These are phyloP conservation scores for Augiades crinisus DNA, from an alignment of 2,888 invertebrate genomes.

Conservation along the genomic window DNA sequence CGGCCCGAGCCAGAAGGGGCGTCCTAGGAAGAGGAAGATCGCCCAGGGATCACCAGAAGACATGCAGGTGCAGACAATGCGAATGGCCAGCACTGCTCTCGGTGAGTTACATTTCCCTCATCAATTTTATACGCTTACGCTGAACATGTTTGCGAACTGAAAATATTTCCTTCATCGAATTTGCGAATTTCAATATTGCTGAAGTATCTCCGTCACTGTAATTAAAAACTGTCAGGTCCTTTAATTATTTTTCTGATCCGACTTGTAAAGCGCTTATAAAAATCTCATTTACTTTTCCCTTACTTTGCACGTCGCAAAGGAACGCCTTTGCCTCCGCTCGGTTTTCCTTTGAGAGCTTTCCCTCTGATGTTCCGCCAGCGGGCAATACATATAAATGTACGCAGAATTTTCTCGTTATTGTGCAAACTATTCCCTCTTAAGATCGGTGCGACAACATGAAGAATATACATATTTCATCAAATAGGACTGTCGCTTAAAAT, in stretches of 20 bases:
- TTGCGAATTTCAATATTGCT: constrained; percentile 43
- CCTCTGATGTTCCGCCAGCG: constrained; percentile 29
- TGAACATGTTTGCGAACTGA: constrained; percentile 12
- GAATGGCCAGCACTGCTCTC: constrained; percentile 85
- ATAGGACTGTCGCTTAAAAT: constrained; percentile 55
- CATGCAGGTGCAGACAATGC: constrained; percentile 84
- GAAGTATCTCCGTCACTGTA: constrained; percentile 31
- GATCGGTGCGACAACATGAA: constrained; percentile 16
- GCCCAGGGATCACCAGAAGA: constrained; percentile 81
- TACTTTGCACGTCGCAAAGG: constrained; percentile 28
- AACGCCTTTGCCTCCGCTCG: constrained; percentile 25
- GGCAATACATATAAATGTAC: constrained; percentile 30
- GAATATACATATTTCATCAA: constrained; percentile 49
- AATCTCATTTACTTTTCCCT: constrained; percentile 33
- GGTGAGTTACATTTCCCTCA: constrained; percentile 71
- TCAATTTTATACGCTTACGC: constrained; percentile 8
- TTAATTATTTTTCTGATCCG: constrained; percentile 35
- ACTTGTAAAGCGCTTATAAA: constrained; percentile 35
- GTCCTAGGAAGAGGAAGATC: constrained; percentile 90
- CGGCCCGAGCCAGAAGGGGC: constrained; percentile 86
- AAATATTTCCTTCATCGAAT: constrained; percentile 15
- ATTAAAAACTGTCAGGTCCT: constrained; percentile 36
- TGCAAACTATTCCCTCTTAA: constrained; percentile 15
- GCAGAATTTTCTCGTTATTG: constrained; percentile 10
- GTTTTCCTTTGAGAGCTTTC: constrained; percentile 31